Evolutionary conservation across 2,888 invertebrate genomes (phyloP), one percentile per base, ranked within the genome.

Genomic region (Sminthurides aquaticus): DNA sequence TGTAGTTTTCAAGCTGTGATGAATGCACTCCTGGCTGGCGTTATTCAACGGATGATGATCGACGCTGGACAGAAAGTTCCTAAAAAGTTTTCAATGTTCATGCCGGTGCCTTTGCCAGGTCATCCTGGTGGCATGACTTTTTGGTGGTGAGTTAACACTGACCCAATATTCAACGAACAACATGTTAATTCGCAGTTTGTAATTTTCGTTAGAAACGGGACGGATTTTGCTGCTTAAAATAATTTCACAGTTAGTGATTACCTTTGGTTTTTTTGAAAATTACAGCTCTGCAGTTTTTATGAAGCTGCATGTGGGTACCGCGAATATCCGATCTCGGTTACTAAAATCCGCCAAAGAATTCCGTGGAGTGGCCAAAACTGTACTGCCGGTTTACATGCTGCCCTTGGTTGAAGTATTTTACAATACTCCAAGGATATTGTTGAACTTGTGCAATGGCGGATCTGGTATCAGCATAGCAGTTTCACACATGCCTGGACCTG

Each of bases 31-130:
- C 8, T 28, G 5, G 28, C 49, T 5, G 54, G 61, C 11, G 54
- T n/a, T 1, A 8, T 61, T 54, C n/a, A 24, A 24, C 22, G 27
- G 28, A 27, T 61, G 11, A 54, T 61, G 61, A 20, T 8, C 1
- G 54, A 61, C 1, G 20, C n/a, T 18, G 61, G 61, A 20, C 61
- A 61, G 24, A 52, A 61, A 22, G 61, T 54, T 1, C 61, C 61
- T 1, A 61, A 54, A 24, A 3, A 20, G 11, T 18, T 61, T 20
- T 5, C 52, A n/a, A 11, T 8, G 3, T 15, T 28, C 3, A 11
- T 54, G 8, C 52, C 61, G 2, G 1, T 61, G 2, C 54, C 61
- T 3, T 20, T 52, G 54, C 27, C 29, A 2, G 22, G n/a, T 18
- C 54, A 61, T 61, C 61, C 61, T 2, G 29, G 28, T 1, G 61